Base-by-base conservation (phyloP, 1,140 invertebrate species). In the Sinella curviseta region DNA sequence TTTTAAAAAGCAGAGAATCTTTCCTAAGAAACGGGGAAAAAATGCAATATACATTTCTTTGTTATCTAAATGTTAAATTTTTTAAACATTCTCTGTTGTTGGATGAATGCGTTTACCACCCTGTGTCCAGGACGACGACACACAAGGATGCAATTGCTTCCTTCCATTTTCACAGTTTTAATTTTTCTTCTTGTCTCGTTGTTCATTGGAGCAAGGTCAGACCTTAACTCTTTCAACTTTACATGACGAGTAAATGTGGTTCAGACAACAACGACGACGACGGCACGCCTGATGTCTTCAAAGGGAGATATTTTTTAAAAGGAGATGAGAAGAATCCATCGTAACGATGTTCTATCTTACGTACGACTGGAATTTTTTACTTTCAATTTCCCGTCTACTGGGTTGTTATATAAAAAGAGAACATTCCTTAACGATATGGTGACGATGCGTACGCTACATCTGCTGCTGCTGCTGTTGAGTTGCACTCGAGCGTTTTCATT, bases 131-230 rank as follows among this genome's bases (percentile, higher is more conserved):
- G 31, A 48, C 39, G 39, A 48, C 8, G n/a, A n/a, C n/a, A n/a
- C 8, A 48, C 39, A 48, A 48, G 8, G 39, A 48, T 48, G 20
- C 8, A 48, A 70, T 70, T 70, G 65, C 65, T 70, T 70, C 65
- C 65, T 33, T 70, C 26, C 65, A 70, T 70, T 33, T 48, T 30
- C 12, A 70, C 65, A 33, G 30, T 8, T 70, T 70, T 33, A 30
- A 31, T 33, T 70, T 48, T 48, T 48, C 31, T 30, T 70, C 31
- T 14, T 70, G 65, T 33, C 65, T 33, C 65, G n/a, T 33, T n/a
- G 30, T n/a, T 31, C 31, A 30, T 30, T 70, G 8, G 30, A 70
- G 65, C 65, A 70, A 70, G 65, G 65, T 70, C 65, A 60, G 65
- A 33, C 26, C 65, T 14, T 3, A 70, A 30, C 8, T 30, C 65